Conservation (phyloP, 2,888 invertebrate species). For the Meteorus colon region DNA sequence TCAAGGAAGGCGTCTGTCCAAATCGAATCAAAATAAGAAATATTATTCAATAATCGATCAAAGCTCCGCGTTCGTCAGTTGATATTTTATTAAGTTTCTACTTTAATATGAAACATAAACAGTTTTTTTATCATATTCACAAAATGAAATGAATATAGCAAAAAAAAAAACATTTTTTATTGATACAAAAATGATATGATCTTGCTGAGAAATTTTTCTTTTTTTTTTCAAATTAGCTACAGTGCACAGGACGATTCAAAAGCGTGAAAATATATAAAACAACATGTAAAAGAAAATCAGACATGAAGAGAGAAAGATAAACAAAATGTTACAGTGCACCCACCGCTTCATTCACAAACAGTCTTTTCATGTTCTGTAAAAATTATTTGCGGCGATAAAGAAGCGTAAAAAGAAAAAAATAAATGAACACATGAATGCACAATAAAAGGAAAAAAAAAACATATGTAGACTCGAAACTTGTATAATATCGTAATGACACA, state of each 20-base stretch:
- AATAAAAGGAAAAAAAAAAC: constrained; percentile 9
- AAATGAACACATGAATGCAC: constrained; percentile 8
- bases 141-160: constrained; percentile 4
- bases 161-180: not conserved
- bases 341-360: constrained; percentile 2
- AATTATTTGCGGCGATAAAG: constrained; percentile 12
- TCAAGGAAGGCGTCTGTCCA: constrained; percentile 24
- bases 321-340: constrained; percentile 10
- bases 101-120: constrained; percentile 39
- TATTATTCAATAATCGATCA: constrained; percentile 52
- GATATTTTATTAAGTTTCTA: constrained; percentile 62
- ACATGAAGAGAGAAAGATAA: not conserved
- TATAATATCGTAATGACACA: constrained; percentile 58
- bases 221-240: too few species aligned
- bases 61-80: constrained; percentile 64
- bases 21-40: constrained; percentile 32
- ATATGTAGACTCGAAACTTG: constrained; percentile 59
- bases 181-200: too few species aligned
- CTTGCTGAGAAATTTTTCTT: too few species aligned
- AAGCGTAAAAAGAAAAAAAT: constrained; percentile 3
- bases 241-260: not conserved
- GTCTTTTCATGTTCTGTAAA: not conserved
- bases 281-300: not conserved
- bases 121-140: constrained; percentile 20
- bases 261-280: not conserved